These are phyloP conservation scores for Ophthalmolycus amberensis DNA, from an alignment of 2,113 vertebrate genomes.

Conservation along the genomic window DNA sequence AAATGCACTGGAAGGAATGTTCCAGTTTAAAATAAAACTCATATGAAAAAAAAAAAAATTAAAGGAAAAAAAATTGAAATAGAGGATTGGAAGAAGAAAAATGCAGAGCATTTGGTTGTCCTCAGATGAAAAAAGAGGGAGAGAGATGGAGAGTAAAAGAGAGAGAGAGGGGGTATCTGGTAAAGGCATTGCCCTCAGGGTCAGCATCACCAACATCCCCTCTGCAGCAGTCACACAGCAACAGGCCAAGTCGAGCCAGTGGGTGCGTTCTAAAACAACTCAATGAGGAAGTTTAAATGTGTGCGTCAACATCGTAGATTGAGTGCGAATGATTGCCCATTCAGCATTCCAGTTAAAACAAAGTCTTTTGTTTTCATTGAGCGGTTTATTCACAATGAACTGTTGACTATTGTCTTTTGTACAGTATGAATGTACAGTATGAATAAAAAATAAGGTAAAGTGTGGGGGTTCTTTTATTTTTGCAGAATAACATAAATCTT, in stretches of 20 bases:
- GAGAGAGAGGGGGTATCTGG: slow-evolving; percentile 63
- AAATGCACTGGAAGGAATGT: slow-evolving; percentile 83
- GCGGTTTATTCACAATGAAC: slow-evolving; percentile 35
- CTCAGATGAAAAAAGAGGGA: slow-evolving; percentile 32
- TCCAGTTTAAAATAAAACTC: slow-evolving; percentile 82
- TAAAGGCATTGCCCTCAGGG: slow-evolving; percentile 79
- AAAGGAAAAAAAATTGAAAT: slow-evolving; percentile 21
- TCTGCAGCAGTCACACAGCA: slow-evolving; percentile 40
- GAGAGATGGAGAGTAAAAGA: not conserved
- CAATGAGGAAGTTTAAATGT: slow-evolving; percentile 32
- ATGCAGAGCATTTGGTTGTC: slow-evolving; percentile 70
- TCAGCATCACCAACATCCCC: slow-evolving; percentile 64
- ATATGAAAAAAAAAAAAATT: slow-evolving; percentile 14
- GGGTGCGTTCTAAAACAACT: slow-evolving; percentile 26
- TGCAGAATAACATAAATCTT: not conserved
- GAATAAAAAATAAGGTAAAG: not conserved
- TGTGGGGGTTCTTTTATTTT: not conserved
- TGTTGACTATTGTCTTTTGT: not conserved
- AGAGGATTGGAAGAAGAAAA: slow-evolving; percentile 47
- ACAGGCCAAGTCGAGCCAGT: slow-evolving; percentile 48
- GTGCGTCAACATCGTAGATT: slow-evolving; percentile 39
- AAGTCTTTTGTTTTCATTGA: slow-evolving; percentile 47
- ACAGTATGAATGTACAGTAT: not conserved
- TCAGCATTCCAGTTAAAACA: slow-evolving; percentile 42
- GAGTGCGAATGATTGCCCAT: slow-evolving; percentile 28